Base-by-base conservation (phyloP, 2,888 invertebrate genomes). In the Andrena flavipes region DNA sequence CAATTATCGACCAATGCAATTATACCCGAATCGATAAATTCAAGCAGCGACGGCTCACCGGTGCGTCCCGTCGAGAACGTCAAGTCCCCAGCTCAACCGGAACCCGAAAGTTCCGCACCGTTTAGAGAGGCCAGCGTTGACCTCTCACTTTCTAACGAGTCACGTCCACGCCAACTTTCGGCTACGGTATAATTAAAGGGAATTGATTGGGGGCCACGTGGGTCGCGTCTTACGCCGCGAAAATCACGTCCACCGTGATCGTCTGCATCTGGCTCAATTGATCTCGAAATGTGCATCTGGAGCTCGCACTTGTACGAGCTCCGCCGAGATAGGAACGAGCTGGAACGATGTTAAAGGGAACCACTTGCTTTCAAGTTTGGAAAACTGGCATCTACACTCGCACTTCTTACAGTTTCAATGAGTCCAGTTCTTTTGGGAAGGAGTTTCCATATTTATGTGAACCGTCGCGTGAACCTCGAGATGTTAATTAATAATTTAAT, bases 11-110 rank as follows among this genome's bases (percentile, higher is more conserved):
- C 62, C 69, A 62, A 60, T 64, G 80, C 80, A 87, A 87, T 87
- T 88, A 86, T 79, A 76, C 67, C 62, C 23, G 56, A 82, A 87
- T 87, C 84, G 84, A 87, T 87, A 82, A 80, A 82, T 85, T 83
- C 85, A 60, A 77, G 59, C 51, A 54, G 16, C 68, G 56, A 71
- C 73, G 68, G 63, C 59, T 71, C 77, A 56, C n/a, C 35, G 60
- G 20, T 60, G 65, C 59, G 68, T 73, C 73, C 62, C 77, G n/a
- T n/a, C 20, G n/a, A 65, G 30, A 65, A 71, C 75, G 68, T 56
- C 26, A 76, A 60, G 70, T 84, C 54, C 71, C 68, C 33, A 42
- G 42, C 51, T 13, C 29, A 29, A 4, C 42, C 49, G 20, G 10
- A 10, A 30, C 65, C 68, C 33, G 54, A 86, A 48, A 84, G 60